Percentiles rank a stretch among this genome's conserved stretches.
Evolutionary conservation across 2,113 vertebrate genomes (phyloP).

Genomic region (Centrocercus urophasianus): DNA sequence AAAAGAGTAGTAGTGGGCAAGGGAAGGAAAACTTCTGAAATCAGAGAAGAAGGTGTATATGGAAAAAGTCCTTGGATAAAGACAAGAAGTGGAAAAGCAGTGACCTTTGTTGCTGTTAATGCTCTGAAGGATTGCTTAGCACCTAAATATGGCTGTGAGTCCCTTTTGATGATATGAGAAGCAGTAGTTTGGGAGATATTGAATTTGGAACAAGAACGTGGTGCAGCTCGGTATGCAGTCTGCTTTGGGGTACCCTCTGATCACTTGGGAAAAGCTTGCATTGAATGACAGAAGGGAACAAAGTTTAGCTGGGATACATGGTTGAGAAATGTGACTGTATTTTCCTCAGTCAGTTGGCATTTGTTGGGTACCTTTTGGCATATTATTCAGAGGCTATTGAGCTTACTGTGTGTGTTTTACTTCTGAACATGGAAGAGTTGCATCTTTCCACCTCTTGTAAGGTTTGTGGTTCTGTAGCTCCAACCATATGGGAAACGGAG

Average conservation of each 20-base stretch:
- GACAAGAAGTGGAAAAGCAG: background rate
- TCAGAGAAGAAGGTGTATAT: background rate
- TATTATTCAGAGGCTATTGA: background rate
- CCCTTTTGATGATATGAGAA: background rate
- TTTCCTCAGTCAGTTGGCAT: background rate
- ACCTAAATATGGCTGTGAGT: background rate
- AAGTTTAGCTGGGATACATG: constrained; percentile 17
- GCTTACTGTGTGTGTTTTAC: background rate
- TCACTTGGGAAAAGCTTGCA: constrained; percentile 15
- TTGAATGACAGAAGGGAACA: constrained; percentile 46
- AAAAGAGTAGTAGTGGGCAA: background rate
- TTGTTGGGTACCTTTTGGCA: background rate
- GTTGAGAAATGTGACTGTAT: background rate
- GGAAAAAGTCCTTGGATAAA: background rate
- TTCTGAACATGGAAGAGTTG: background rate
- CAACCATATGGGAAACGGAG: background rate
- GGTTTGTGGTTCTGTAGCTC: background rate
- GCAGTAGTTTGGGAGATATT: background rate
- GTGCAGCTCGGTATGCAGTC: background rate
- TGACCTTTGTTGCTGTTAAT: background rate
- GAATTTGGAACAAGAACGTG: constrained; percentile 6
- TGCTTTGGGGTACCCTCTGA: background rate
- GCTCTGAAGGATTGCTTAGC: background rate
- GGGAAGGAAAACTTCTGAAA: background rate
- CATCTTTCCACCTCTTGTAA: background rate